Percentiles rank a stretch among this genome's conserved stretches.
These are phyloP conservation scores for Drosophila melanosoma DNA, from an alignment of 2,888 invertebrate genomes.

Conservation along the genomic window DNA sequence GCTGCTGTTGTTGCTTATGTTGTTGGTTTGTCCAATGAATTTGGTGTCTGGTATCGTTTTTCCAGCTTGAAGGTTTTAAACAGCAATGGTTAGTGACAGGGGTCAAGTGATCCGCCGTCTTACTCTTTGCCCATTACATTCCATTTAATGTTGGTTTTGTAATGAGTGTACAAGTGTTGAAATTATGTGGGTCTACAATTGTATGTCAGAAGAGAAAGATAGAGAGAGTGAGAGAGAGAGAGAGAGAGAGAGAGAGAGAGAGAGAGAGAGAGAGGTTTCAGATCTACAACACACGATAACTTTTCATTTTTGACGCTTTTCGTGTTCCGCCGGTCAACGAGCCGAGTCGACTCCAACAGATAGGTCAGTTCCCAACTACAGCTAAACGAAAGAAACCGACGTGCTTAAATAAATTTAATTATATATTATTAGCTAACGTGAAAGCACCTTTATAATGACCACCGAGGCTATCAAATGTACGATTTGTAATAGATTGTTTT, in stretches of 20 bases:
- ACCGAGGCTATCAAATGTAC: background rate
- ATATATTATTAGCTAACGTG: background rate
- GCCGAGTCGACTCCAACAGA: background rate
- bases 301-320: background rate
- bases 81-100: slow-evolving; percentile 47
- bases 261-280: slow-evolving; percentile 32
- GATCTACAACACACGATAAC: slow-evolving; percentile 5
- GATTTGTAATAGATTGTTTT: background rate
- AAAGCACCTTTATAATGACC: background rate
- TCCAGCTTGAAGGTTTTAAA: slow-evolving; percentile 51
- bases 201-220: background rate
- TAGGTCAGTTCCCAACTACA: background rate
- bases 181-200: slow-evolving; percentile 65
- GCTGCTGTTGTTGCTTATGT: background rate
- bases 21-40: slow-evolving; percentile 58
- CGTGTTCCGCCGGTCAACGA: slow-evolving; percentile 1
- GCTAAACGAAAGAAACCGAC: background rate
- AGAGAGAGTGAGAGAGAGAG: slow-evolving; percentile 40
- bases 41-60: slow-evolving; percentile 51
- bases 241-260: slow-evolving; percentile 23
- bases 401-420: background rate
- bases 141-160: slow-evolving; percentile 40
- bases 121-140: slow-evolving; percentile 42
- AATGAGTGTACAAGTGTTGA: slow-evolving; percentile 42
- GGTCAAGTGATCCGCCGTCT: slow-evolving; percentile 68